Percentiles rank a stretch among this genome's conserved stretches.
These are phyloP conservation scores for Callyntrura guangdongensis DNA, from an alignment of 2,888 invertebrate species.

Conservation along the genomic window DNA sequence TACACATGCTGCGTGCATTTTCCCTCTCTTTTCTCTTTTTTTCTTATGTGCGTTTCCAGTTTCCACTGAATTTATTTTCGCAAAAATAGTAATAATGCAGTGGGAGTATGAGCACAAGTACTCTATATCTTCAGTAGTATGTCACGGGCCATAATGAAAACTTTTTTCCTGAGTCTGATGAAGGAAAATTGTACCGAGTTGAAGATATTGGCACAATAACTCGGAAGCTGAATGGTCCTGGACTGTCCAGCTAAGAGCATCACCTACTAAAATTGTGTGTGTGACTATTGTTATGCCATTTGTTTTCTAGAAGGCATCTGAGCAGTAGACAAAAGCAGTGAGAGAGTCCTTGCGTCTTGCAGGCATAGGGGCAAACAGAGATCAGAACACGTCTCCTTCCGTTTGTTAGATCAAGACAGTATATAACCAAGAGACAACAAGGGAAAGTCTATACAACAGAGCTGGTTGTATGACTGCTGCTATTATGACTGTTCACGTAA, in stretches of 20 bases:
- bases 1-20: constrained; percentile 2
- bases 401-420: constrained; percentile 14
- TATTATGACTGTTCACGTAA: background rate
- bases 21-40: constrained; percentile 3
- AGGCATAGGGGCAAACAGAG: constrained; percentile 47
- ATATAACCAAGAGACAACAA: background rate
- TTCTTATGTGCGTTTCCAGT: constrained; percentile 19
- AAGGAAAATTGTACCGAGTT: background rate
- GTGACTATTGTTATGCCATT: constrained; percentile 46
- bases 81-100: constrained; percentile 29
- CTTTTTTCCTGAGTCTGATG: background rate
- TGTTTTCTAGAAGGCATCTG: constrained; percentile 13
- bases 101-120: no score
- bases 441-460: background rate
- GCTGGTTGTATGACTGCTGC: background rate
- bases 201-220: constrained; percentile 38
- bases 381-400: constrained; percentile 27
- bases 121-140: no score
- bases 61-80: constrained; percentile 1
- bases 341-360: no score
- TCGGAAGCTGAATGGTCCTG: background rate
- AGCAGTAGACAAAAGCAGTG: background rate
- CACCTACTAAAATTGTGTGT: background rate
- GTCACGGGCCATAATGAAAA: background rate
- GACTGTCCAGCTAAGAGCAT: background rate